Evolutionary conservation across 2,113 vertebrate species (phyloP).

Genomic region (Nymphicus hollandicus): DNA sequence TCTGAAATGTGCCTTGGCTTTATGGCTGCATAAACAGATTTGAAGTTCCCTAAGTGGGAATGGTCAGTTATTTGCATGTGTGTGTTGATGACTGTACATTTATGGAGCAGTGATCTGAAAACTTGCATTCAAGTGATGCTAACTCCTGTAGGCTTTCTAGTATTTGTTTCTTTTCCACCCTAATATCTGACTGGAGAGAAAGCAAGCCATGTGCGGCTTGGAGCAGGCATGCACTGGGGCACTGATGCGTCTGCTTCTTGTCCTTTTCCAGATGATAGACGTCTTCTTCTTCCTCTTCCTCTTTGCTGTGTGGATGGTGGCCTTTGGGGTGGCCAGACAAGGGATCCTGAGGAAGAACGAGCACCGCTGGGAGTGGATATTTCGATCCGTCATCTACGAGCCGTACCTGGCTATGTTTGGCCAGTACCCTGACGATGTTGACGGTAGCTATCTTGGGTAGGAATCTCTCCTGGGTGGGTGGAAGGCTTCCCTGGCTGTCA

Average conservation of each 20-base stretch:
- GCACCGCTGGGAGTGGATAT: slow-evolving; percentile 82
- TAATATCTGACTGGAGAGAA: too few relatives aligned
- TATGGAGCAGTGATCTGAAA: background rate
- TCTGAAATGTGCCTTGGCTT: background rate
- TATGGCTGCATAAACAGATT: background rate
- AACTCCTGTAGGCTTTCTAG: background rate
- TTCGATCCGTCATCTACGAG: slow-evolving; percentile 80
- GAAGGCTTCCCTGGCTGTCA: background rate
- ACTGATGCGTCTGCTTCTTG: background rate
- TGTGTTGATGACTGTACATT: background rate
- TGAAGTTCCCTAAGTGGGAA: background rate
- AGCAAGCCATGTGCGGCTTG: background rate
- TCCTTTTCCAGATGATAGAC: slow-evolving; percentile 71
- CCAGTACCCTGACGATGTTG: slow-evolving; percentile 80
- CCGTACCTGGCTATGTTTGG: slow-evolving; percentile 83
- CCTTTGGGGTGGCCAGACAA: slow-evolving; percentile 80
- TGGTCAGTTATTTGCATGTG: accelerated
- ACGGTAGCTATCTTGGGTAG: slow-evolving; percentile 49
- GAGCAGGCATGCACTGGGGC: background rate
- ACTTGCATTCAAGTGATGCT: background rate
- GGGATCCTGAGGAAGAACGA: slow-evolving; percentile 80
- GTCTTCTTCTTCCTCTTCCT: slow-evolving; percentile 85
- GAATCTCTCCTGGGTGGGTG: background rate
- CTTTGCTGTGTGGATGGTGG: slow-evolving; percentile 82
- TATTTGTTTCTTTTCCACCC: background rate